Percentiles rank a stretch among this genome's conserved stretches.
phyloP scores from a whole-genome alignment of 2,797 vertebrate genomes.

The Syngnathus rostellatus region DNA sequence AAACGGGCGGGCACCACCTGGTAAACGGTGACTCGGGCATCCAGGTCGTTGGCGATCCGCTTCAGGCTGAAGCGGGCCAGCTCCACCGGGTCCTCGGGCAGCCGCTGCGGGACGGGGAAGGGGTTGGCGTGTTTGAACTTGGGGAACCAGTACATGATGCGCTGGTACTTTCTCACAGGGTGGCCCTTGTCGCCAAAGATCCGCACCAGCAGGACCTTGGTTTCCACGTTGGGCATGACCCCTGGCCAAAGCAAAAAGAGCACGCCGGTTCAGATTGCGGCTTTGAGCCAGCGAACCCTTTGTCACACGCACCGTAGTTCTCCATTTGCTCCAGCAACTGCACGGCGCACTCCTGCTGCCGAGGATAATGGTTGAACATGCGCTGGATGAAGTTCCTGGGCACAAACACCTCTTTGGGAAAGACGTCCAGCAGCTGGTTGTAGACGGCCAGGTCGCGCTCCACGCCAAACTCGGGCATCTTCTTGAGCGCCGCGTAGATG shows the following conservation, averaged over 20 bases:
- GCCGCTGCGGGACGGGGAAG: slow-evolving; percentile 67
- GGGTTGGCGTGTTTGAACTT: slow-evolving; percentile 78
- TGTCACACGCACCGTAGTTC: slow-evolving; percentile 67
- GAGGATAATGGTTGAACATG: slow-evolving; percentile 83
- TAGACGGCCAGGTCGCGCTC: slow-evolving; percentile 75
- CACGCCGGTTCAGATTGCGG: background rate
- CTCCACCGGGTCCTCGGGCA: slow-evolving; percentile 73
- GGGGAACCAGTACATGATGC: slow-evolving; percentile 83
- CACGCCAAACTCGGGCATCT: slow-evolving; percentile 81
- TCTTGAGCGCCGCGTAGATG: slow-evolving; percentile 79
- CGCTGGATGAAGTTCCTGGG: slow-evolving; percentile 75
- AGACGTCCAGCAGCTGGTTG: slow-evolving; percentile 81
- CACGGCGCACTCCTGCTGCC: slow-evolving; percentile 83
- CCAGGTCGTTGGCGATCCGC: slow-evolving; percentile 72
- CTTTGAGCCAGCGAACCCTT: background rate
- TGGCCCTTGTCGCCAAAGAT: slow-evolving; percentile 79
- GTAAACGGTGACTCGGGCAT: slow-evolving; percentile 70
- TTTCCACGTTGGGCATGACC: slow-evolving; percentile 75
- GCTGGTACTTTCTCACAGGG: slow-evolving; percentile 78
- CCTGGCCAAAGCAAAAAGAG: slow-evolving; percentile 56
- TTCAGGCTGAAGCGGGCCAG: slow-evolving; percentile 70
- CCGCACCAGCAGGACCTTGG: slow-evolving; percentile 76
- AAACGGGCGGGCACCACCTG: slow-evolving; percentile 56
- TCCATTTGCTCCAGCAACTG: slow-evolving; percentile 86
- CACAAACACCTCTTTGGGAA: slow-evolving; percentile 86